Evolutionary conservation across 2,888 invertebrate species (phyloP), one percentile per base, ranked within the genome.

Genomic region (Erannis defoliaria): DNA sequence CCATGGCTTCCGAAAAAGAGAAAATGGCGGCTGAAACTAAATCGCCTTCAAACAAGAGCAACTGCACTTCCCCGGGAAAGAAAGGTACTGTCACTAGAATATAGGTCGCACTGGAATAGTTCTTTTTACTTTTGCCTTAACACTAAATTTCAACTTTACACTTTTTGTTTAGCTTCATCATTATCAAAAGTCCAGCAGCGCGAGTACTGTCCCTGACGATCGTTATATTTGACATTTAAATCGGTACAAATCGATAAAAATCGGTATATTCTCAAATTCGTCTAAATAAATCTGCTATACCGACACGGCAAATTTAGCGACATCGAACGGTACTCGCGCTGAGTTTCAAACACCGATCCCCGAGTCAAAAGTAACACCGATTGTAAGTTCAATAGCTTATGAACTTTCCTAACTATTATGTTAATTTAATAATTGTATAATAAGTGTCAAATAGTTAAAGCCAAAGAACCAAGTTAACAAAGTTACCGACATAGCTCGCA

Each of bases 21-120:
- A 92, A 91, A 80, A 93, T 93, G 92, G 92, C 91, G 65, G 84
- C 89, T 64, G 91, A 90, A 70, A 74, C 85, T 69, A 92, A 92
- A 80, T 92, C 93, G 66, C 90, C 92, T 42, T 88, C 89, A 55
- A 90, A 89, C 80, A 90, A 86, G 84, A 88, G 86, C 79, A 93
- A 93, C 84, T 89, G 89, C 80, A 86, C 92, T 57, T 92, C 93
- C 62, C 93, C 93, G 16, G 92, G 88, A 67, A 93, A 93, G 77
- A 93, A 93, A 92, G 93, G 93, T 93, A 88, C 80, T 43, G 38
- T 55, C 40, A 69, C 70, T 55, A 54, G 45, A 51, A 63, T 50
- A 46, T 58, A 63, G 54, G 45, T 54, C 42, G 37, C 48, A 23
- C 29, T 33, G 18, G n/a, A 31, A 18, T 38, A 45, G 31, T 21